Conservation (phyloP, 2,888 invertebrate species). For the Hermaeophaga mercurialis region DNA sequence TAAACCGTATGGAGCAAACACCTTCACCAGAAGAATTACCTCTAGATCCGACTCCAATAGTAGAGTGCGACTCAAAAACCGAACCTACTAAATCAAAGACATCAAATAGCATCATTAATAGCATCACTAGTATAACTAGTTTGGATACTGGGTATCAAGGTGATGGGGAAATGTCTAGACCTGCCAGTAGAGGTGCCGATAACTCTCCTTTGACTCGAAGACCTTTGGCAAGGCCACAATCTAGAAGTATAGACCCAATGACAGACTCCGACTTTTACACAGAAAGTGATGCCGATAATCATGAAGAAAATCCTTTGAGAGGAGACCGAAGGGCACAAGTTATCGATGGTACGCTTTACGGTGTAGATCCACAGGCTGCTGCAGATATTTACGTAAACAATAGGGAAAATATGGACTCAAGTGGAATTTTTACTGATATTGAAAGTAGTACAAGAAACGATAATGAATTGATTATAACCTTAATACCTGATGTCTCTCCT, state of each 20-base stretch:
- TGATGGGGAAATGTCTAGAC: slow-evolving; percentile 87
- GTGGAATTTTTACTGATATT: slow-evolving; percentile 86
- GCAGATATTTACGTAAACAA: slow-evolving; percentile 61
- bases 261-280: slow-evolving; percentile 92
- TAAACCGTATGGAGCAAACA: slow-evolving; percentile 72
- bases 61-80: slow-evolving; percentile 60
- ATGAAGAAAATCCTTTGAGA: slow-evolving; percentile 73
- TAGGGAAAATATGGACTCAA: slow-evolving; percentile 86
- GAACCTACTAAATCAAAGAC: slow-evolving; percentile 67
- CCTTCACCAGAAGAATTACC: slow-evolving; percentile 87
- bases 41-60: slow-evolving; percentile 71
- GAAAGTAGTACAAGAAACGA: slow-evolving; percentile 70
- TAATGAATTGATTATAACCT: slow-evolving; percentile 44
- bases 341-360: slow-evolving; percentile 89
- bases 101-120: slow-evolving; percentile 80
- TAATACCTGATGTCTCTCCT: slow-evolving; percentile 63
- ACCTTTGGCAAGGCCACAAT: slow-evolving; percentile 60
- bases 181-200: slow-evolving; percentile 81
- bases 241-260: slow-evolving; percentile 80
- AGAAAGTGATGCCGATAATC: slow-evolving; percentile 87
- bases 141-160: slow-evolving; percentile 94
- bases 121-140: slow-evolving; percentile 89
- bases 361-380: slow-evolving; percentile 63
- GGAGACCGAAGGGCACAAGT: slow-evolving; percentile 79
- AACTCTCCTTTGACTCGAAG: slow-evolving; percentile 67